phyloP scores from a whole-genome alignment of 2,888 invertebrate genomes.

The Pherbina coryleti region DNA sequence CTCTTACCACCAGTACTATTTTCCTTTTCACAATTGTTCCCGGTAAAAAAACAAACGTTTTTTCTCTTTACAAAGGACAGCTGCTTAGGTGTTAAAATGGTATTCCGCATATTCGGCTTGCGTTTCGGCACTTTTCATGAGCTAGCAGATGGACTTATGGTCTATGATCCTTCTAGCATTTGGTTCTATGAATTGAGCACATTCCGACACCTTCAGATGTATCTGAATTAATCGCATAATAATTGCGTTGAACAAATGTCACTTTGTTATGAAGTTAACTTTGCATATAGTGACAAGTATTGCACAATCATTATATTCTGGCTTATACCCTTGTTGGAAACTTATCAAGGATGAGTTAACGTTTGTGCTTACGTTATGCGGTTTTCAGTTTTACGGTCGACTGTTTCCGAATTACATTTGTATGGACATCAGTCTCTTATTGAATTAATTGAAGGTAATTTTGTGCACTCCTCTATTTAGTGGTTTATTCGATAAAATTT shows the following conservation, averaged over 20 bases:
- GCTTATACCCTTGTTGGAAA: background rate
- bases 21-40: background rate
- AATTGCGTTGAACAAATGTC: conserved; percentile 55
- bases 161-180: conserved; percentile 17
- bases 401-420: conserved; percentile 45
- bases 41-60: background rate
- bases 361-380: conserved; percentile 12
- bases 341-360: background rate
- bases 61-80: conserved; percentile 41
- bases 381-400: conserved; percentile 35
- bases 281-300: conserved; percentile 1
- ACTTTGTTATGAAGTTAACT: conserved; percentile 38
- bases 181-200: background rate
- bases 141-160: conserved; percentile 10
- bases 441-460: conserved; percentile 62
- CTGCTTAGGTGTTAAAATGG: conserved; percentile 58
- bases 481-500: conserved; percentile 1
- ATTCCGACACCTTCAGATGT: conserved; percentile 36
- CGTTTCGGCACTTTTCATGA: conserved; percentile 28
- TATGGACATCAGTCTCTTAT: conserved; percentile 33
- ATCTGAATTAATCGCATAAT: conserved; percentile 53
- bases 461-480: conserved; percentile 36
- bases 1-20: conserved; percentile 1
- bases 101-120: conserved; percentile 50
- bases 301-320: conserved; percentile 5